Base-by-base conservation (phyloP, 2,797 vertebrate species). In the Sebastes oblongus region DNA sequence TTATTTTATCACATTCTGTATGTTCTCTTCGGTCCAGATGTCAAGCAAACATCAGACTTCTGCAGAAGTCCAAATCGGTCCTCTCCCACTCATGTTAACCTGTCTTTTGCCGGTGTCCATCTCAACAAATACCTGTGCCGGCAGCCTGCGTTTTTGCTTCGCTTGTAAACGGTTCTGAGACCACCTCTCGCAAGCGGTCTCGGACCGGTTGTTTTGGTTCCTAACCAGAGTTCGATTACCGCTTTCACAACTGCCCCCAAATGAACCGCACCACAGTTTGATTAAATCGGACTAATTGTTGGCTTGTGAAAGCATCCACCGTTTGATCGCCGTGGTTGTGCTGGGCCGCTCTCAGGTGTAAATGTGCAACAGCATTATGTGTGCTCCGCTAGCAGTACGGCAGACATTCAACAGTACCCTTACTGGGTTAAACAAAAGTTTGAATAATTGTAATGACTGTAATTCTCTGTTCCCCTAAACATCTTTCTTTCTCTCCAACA, bases 401-500 rank as follows among this genome's bases (percentile, higher is more conserved):
- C 16, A 8, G 52, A 11, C 30, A 18, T 56, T 30, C 1, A 56
- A 8, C 14, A 22, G 64, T 6, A 24, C 14, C 7, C 20, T 22
- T 1, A 20, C 9, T 27, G 3, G 10, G 36, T 32, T 29, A 54
- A 30, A 72, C 22, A 13, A 22, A 24, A 16, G 4, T 46, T 46
- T 46, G 18, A 5, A 36, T 22, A 66, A 58, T 5, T 69, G 4
- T 10, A 36, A 24, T 29, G 55, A 42, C 22, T 24, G 22, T 64
- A n/a, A 34, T 34, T 39, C 25, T 14, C 32, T 29, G 13, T 27
- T n/a, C 22, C 12, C 68, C 42, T 65, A 25, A 50, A 76, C 22
- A 6, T 72, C 9, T 64, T 6, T 59, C 13, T 54, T 25, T 81
- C 58, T 85, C 30, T 73, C 85, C 85, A 82, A 75, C 95, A 99